A percentile compares a stretch with the other conserved stretches of the same genome.
phyloP scores from a whole-genome alignment of 2,888 invertebrate species.

The Drosophila crucigera region DNA sequence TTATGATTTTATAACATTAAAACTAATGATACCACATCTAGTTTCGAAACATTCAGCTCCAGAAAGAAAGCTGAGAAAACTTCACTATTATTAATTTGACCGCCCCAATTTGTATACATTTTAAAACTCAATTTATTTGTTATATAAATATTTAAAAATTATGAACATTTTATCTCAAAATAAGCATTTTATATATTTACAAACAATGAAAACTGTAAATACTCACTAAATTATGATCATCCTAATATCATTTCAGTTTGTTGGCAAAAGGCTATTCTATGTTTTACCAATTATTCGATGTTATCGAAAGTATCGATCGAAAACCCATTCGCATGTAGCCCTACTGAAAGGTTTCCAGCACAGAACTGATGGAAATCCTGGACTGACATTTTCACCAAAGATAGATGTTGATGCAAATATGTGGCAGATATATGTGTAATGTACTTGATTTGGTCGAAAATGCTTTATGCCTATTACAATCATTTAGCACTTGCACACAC shows the following conservation, averaged over 20 bases:
- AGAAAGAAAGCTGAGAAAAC: no score
- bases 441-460: background rate
- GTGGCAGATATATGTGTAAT: background rate
- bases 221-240: background rate
- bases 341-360: no score
- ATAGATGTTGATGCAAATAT: background rate
- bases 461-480: background rate
- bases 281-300: background rate
- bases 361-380: background rate
- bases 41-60: no score
- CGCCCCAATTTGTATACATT: background rate
- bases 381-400: background rate
- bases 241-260: background rate
- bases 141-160: no score
- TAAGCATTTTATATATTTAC: no score
- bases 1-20: no score
- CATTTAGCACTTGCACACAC: background rate
- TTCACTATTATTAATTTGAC: background rate
- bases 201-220: no score
- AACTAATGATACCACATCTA: no score
- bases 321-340: no score
- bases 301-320: background rate
- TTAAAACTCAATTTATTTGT: background rate
- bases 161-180: no score
- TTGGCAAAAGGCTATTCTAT: background rate